A percentile compares a stretch with the other conserved stretches of the same genome.
These are phyloP conservation scores for Neria commutata DNA, from an alignment of 2,888 invertebrate genomes.

Conservation along the genomic window DNA sequence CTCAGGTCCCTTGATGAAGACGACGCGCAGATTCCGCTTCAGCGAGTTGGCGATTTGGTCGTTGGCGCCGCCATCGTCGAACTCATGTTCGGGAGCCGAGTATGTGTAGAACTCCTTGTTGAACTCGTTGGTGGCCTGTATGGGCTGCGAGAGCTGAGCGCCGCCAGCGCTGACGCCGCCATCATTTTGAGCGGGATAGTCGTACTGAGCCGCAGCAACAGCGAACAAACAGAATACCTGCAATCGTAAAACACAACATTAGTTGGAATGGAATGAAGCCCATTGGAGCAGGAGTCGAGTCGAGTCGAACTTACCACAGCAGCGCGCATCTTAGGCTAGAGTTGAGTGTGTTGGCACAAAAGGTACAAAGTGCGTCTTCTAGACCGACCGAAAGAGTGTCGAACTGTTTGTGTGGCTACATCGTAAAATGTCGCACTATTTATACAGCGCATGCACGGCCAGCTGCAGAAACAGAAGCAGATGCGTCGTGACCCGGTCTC, in stretches of 20 bases:
- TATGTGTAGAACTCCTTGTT: conserved; percentile 51
- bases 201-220: conserved; percentile 47
- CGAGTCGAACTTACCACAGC: conserved; percentile 46
- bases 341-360: conserved; percentile 15
- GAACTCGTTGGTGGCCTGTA: conserved; percentile 34
- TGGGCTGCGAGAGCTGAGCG: conserved; percentile 35
- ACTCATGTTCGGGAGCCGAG: conserved; percentile 54
- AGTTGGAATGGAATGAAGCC: too few relatives aligned
- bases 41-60: conserved; percentile 39
- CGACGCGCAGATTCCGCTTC: conserved; percentile 50
- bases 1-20: conserved; percentile 59
- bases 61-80: conserved; percentile 37
- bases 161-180: conserved; percentile 16
- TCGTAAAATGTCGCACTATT: conserved; percentile 20
- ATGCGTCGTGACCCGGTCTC: too few relatives aligned
- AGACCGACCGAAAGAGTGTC: conserved; percentile 16
- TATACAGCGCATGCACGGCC: conserved; percentile 25
- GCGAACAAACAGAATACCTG: conserved; percentile 46
- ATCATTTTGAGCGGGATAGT: conserved; percentile 21
- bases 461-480: not conserved
- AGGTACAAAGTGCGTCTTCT: not conserved
- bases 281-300: too few relatives aligned
- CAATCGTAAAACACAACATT: too few relatives aligned
- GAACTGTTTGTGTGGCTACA: conserved; percentile 22
- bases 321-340: conserved; percentile 44